Evolutionary conservation across 2,888 invertebrate species (phyloP).

Genomic region (Entomobrya proxima): DNA sequence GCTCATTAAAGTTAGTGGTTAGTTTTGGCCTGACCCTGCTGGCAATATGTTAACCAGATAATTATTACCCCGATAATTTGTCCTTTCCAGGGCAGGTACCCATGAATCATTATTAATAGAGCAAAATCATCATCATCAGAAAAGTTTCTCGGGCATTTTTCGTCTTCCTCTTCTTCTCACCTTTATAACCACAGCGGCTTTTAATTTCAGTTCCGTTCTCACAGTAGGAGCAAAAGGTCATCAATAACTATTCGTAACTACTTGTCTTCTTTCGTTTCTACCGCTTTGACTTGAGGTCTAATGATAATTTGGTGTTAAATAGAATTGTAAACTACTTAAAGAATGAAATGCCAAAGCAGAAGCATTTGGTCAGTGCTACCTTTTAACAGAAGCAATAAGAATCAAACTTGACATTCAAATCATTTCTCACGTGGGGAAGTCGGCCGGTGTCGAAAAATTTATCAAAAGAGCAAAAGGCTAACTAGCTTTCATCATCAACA

Average conservation of each 20-base stretch:
- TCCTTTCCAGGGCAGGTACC: slow-evolving; percentile 32
- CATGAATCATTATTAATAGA: not conserved
- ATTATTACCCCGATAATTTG: slow-evolving; percentile 62
- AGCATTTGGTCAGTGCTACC: slow-evolving; percentile 2
- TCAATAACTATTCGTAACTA: slow-evolving; percentile 29
- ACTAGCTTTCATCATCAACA: slow-evolving; percentile 52
- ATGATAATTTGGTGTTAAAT: slow-evolving; percentile 60
- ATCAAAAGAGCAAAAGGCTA: slow-evolving; percentile 44
- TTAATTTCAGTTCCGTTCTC: slow-evolving; percentile 24
- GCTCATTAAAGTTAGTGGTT: not conserved
- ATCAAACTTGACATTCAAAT: too few relatives aligned
- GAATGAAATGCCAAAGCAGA: not conserved
- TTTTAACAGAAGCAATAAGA: too few relatives aligned
- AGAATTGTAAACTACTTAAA: slow-evolving; percentile 47
- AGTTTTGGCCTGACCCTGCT: not conserved
- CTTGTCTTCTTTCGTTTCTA: not conserved
- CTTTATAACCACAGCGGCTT: too few relatives aligned
- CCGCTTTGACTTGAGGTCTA: slow-evolving; percentile 39
- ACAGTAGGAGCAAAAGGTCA: slow-evolving; percentile 34
- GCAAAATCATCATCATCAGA: too few relatives aligned
- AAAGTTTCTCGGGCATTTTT: not conserved
- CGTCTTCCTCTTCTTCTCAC: not conserved
- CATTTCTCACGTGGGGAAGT: slow-evolving; percentile 9
- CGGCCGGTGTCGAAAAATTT: not conserved
- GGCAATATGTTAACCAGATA: slow-evolving; percentile 59